Evolutionary conservation across 2,888 invertebrate species (phyloP), one percentile per base, ranked within the genome.

Genomic region (Drosophila pegasa): DNA sequence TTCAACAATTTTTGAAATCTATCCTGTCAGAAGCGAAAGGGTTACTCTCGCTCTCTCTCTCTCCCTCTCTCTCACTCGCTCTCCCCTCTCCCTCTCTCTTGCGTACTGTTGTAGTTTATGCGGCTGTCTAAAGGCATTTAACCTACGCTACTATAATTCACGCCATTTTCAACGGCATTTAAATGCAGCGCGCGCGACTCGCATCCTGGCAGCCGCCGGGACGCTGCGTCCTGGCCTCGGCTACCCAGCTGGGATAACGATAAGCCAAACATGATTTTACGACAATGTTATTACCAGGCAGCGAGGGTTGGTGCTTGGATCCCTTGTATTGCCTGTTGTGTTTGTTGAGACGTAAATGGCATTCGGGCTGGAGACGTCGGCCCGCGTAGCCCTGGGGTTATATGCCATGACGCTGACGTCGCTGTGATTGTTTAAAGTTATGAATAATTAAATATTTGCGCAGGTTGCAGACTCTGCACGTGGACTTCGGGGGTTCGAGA

Each of bases 401-500:
- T 79, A 68, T 69, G 71, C 65, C 89, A 76, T 79, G 80, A 80
- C 81, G 74, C 81, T 79, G 74, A 82, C 73, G 79, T 83, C 77
- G 79, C 72, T 64, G 75, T 88, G 85, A 89, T 85, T 85, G 90
- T 90, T 89, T 85, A 87, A 88, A 90, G 91, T 91, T 92, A 92
- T 91, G 91, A 91, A 91, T 91, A 91, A 91, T 91, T 91, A 91
- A 91, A 91, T 91, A 89, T 91, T 90, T 90, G 86, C 64, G 57
- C 83, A 80, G 88, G 84, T 86, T 82, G 75, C 66, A 48, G 50
- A 64, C 71, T 59, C 41, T 16, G 60, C 58, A 47, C 45, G 54
- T 37, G 22, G 8, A 52, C 41, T 31, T 41, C 60, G 37, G 9
- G 62, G 27, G 10, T 43, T 33, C 29, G 41, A 25, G 16, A 41